A percentile compares a stretch with the other conserved stretches of the same genome.
These are phyloP conservation scores for Paraplagusia blochii DNA, from an alignment of 2,113 vertebrate species.

Conservation along the genomic window DNA sequence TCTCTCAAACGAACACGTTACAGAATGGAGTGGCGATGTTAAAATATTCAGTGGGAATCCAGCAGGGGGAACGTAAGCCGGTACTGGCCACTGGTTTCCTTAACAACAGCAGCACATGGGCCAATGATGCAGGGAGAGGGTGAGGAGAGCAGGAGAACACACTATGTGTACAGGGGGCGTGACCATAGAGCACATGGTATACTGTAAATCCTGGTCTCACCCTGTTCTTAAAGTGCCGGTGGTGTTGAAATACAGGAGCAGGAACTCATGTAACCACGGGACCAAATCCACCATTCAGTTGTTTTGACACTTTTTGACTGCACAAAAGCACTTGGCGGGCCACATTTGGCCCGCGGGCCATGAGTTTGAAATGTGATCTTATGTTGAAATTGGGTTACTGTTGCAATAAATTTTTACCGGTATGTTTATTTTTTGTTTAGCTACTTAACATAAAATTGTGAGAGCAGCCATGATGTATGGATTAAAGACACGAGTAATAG, in stretches of 20 bases:
- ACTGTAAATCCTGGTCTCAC: constrained; percentile 19
- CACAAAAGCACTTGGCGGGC: no score
- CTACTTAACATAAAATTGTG: no score
- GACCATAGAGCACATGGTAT: constrained; percentile 48
- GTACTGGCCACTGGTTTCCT: constrained; percentile 78
- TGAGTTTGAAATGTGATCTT: no score
- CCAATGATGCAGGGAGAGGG: constrained; percentile 63
- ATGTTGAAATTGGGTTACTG: no score
- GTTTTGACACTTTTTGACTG: no score
- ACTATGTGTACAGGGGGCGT: constrained; percentile 25
- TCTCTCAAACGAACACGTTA: constrained; percentile 21
- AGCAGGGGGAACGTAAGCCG: constrained; percentile 75
- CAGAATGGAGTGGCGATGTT: constrained; percentile 51
- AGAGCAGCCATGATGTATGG: no score
- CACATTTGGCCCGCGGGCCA: no score
- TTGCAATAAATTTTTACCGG: no score
- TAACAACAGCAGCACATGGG: constrained; percentile 81
- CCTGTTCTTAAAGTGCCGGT: constrained; percentile 46
- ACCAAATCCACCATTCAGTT: no score
- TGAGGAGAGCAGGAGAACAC: constrained; percentile 16
- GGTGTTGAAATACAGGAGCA: neutral
- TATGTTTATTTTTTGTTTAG: no score
- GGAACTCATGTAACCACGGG: no score
- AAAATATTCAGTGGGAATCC: constrained; percentile 79
- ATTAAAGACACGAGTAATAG: no score